These are phyloP conservation scores for Staurois parvus DNA, from an alignment of 2,797 vertebrate genomes.

Conservation along the genomic window DNA sequence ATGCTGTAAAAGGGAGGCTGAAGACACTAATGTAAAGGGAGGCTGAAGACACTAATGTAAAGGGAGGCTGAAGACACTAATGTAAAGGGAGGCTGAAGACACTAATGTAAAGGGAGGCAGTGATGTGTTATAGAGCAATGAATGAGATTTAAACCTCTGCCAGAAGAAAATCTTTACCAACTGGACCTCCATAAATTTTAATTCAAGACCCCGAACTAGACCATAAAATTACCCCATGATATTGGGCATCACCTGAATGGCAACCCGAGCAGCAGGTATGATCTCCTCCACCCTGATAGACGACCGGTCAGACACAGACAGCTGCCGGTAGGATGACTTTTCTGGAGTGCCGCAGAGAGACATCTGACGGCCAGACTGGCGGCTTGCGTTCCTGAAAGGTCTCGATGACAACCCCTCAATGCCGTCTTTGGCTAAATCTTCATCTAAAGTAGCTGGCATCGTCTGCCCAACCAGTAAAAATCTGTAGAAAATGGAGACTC, in stretches of 20 bases:
- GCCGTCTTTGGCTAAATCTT: slow-evolving; percentile 90
- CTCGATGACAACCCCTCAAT: slow-evolving; percentile 91
- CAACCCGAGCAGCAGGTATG: slow-evolving; percentile 95
- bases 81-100: no score
- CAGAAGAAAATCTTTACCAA: no score
- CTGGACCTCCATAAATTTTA: no score
- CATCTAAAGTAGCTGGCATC: slow-evolving; percentile 90
- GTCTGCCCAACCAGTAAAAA: slow-evolving; percentile 97
- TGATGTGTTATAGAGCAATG: no score
- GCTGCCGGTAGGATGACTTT: slow-evolving; percentile 93
- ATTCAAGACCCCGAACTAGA: no score
- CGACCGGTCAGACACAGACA: slow-evolving; percentile 95
- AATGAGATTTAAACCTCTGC: no score
- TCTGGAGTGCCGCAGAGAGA: slow-evolving; percentile 96
- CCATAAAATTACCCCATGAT: background rate
- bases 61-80: no score
- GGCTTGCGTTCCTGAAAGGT: slow-evolving; percentile 90
- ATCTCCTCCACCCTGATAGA: slow-evolving; percentile 98
- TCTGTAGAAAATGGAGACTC: slow-evolving; percentile 70
- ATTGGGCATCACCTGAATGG: slow-evolving; percentile 85
- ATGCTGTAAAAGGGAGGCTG: no score
- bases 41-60: no score
- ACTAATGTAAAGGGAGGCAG: no score
- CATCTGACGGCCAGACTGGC: slow-evolving; percentile 89
- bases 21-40: no score